A percentile compares a stretch with the other conserved stretches of the same genome.
Conservation (phyloP, 2,113 vertebrate genomes). For the Otolemur garnettii region DNA sequence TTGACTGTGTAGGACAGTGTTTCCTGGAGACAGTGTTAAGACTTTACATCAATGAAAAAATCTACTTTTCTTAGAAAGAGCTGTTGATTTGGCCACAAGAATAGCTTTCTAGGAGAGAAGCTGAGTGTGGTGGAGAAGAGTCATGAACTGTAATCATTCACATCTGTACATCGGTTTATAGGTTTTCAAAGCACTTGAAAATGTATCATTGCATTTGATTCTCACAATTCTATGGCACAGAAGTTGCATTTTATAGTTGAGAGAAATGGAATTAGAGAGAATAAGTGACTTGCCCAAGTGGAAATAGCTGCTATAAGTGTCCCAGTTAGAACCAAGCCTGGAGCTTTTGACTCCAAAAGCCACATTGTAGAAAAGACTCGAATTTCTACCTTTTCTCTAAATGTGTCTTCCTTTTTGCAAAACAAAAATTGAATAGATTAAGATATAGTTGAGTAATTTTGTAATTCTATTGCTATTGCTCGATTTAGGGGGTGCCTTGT, state of each 20-base stretch:
- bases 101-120: slow-evolving; percentile 30
- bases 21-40: neutral
- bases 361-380: neutral
- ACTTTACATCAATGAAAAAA: neutral
- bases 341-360: neutral
- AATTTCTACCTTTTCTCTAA: neutral
- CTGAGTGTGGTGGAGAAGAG: neutral
- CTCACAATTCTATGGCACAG: neutral
- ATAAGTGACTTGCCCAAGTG: neutral
- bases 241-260: neutral
- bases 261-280: neutral
- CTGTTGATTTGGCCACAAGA: neutral
- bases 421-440: neutral
- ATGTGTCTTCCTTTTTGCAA: neutral
- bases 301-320: neutral
- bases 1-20: neutral
- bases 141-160: neutral
- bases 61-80: slow-evolving; percentile 10
- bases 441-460: neutral
- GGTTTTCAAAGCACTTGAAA: neutral
- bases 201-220: neutral
- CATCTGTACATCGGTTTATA: neutral
- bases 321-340: neutral
- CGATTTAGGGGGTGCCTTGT: neutral
- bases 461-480: neutral